Conservation (phyloP, 2,797 vertebrate species). For the Danio albolineatus region DNA sequence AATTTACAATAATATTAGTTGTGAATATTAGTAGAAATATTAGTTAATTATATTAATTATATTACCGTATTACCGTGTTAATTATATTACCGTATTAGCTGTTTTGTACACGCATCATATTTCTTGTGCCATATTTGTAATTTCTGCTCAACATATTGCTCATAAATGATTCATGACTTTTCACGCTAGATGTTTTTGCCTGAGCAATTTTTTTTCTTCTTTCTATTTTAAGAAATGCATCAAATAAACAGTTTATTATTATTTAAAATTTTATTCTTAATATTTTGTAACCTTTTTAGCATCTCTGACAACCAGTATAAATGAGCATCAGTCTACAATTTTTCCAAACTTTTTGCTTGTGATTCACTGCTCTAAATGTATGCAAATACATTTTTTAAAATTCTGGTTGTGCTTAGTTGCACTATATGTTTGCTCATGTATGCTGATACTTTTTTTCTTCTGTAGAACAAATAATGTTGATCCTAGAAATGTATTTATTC, state of each 20-base stretch:
- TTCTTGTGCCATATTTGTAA: not conserved
- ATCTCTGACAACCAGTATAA: not conserved
- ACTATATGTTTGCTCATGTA: too few relatives aligned
- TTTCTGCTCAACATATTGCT: not conserved
- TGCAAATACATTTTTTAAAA: too few relatives aligned
- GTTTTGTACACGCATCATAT: not conserved
- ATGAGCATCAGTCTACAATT: too few relatives aligned
- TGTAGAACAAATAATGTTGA: too few relatives aligned
- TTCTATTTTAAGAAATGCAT: not conserved
- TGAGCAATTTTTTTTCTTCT: not conserved
- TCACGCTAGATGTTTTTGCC: not conserved
- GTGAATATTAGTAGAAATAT: too few relatives aligned
- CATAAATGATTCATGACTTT: slow-evolving; percentile 7
- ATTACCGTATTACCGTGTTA: too few relatives aligned
- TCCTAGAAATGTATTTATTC: too few relatives aligned
- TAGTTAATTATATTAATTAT: too few relatives aligned
- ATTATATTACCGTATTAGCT: not conserved
- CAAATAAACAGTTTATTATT: not conserved
- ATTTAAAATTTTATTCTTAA: not conserved
- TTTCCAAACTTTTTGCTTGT: too few relatives aligned
- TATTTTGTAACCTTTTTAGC: not conserved
- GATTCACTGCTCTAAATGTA: too few relatives aligned
- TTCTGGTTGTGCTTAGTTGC: too few relatives aligned
- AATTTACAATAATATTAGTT: not conserved
- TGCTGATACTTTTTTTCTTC: too few relatives aligned